phyloP scores from a whole-genome alignment of 2,797 vertebrate species.

The Coregonus ussuriensis region DNA sequence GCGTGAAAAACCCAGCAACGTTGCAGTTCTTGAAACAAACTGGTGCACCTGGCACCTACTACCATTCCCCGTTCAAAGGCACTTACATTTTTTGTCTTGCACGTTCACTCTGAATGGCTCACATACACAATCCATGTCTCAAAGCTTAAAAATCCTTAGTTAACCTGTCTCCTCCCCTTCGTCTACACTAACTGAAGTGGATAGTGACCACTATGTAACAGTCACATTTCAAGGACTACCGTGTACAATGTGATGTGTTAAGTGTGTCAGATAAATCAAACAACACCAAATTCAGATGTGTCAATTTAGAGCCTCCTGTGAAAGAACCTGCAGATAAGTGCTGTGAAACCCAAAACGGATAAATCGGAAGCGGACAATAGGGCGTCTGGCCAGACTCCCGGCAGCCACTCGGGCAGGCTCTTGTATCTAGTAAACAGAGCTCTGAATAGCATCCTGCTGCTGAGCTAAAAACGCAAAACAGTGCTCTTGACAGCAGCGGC shows the following conservation, averaged over 20 bases:
- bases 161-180: no score
- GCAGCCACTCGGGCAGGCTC: conserved; percentile 41
- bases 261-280: background rate
- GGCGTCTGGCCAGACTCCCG: conserved; percentile 34
- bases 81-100: no score
- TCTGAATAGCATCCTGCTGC: conserved; percentile 44
- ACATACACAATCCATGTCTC: no score
- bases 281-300: conserved; percentile 14
- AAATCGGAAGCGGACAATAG: conserved; percentile 11
- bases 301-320: conserved; percentile 27
- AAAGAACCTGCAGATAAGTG: conserved; percentile 39
- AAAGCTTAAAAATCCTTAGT: no score
- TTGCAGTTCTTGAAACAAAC: no score
- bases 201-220: conserved; percentile 43
- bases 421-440: conserved; percentile 65
- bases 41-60: no score
- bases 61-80: no score
- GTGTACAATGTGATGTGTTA: background rate
- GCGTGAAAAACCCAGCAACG: no score
- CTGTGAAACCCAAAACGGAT: conserved; percentile 58
- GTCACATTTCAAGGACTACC: background rate
- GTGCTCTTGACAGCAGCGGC: conserved; percentile 28
- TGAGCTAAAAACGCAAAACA: conserved; percentile 57
- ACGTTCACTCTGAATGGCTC: no score
- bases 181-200: no score